Conservation (phyloP, 2,797 vertebrate species). For the Hydrolagus colliei region DNA sequence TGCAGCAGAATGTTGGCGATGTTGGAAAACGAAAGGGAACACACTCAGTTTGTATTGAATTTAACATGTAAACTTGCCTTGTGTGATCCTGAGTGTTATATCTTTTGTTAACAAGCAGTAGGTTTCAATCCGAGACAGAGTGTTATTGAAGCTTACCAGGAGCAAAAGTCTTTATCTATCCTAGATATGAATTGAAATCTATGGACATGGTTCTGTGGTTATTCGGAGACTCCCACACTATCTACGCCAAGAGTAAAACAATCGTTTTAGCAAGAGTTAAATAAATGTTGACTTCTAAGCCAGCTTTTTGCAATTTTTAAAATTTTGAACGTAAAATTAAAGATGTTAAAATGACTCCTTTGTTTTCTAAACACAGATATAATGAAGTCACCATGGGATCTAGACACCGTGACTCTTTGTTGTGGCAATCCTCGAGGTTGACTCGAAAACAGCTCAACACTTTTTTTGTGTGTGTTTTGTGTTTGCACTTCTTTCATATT, state of each 20-base stretch:
- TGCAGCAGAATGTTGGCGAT: background rate
- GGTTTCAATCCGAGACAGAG: background rate
- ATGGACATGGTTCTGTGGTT: too few relatives aligned
- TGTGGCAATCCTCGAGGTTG: constrained; percentile 4
- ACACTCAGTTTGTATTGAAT: constrained; percentile 2
- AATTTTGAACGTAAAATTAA: background rate
- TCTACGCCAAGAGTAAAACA: background rate
- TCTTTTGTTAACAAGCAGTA: constrained; percentile 13
- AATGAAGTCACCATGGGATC: constrained; percentile 29
- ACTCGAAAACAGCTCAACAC: background rate
- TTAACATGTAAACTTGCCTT: background rate
- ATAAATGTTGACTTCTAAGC: constrained; percentile 43
- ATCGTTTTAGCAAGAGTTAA: constrained; percentile 36
- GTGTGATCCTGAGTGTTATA: background rate
- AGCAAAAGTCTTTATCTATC: background rate
- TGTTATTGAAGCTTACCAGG: background rate
- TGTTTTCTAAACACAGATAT: constrained; percentile 14
- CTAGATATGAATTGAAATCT: background rate
- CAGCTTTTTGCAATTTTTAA: constrained; percentile 37
- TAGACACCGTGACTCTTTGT: constrained; percentile 31
- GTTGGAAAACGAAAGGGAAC: background rate
- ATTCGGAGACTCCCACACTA: background rate
- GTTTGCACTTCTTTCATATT: constrained; percentile 6
- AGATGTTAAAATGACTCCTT: constrained; percentile 6
- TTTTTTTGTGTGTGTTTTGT: background rate